Evolutionary conservation across 2,888 invertebrate genomes (phyloP), one percentile per base, ranked within the genome.

Genomic region (Danaus chrysippus): DNA sequence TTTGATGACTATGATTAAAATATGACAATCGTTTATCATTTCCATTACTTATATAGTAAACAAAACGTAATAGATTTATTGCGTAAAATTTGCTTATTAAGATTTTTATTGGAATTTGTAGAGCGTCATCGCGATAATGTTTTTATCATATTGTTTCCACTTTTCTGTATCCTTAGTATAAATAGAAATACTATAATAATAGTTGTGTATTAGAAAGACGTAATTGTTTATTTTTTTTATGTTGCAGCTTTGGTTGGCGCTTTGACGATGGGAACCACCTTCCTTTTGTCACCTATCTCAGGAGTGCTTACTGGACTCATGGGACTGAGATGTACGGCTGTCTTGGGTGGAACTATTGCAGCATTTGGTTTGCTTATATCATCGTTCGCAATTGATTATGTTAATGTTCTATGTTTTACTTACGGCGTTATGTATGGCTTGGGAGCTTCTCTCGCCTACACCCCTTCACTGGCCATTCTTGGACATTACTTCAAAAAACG

Each of bases 401-500:
- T 97, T 10, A 93, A 93, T 71, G 92, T 94, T 13, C 92, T 98
- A 59, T 97, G 94, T 83, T 91, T 98, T 65, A 97, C 97, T 0
- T 98, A 97, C 79, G 97, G 98, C 10, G 87, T 98, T 41, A 93
- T 98, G 93, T 96, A 96, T 72, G 98, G 98, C 0, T 80, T 96
- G 42, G 98, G 98, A 10, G 96, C 96, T 2, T 97, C 98, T 0
- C 88, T 98, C 55, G 95, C 96, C 0, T 98, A 98, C 84, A 97
- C 97, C 0, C 98, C 98, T 12, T 97, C 97, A 5, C 85, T 98
- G 56, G 97, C 97, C 52, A 97, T 98, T 69, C 91, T 98, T 15
- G 97, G 98, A 0, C 98, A 98, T 78, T 98, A 98, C 83, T 98
- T 98, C 86, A 95, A 96, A 77, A 93, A 92, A 58, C 94, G 95